These are phyloP conservation scores for Rutilus rutilus DNA, from an alignment of 2,113 vertebrate species.

Conservation along the genomic window DNA sequence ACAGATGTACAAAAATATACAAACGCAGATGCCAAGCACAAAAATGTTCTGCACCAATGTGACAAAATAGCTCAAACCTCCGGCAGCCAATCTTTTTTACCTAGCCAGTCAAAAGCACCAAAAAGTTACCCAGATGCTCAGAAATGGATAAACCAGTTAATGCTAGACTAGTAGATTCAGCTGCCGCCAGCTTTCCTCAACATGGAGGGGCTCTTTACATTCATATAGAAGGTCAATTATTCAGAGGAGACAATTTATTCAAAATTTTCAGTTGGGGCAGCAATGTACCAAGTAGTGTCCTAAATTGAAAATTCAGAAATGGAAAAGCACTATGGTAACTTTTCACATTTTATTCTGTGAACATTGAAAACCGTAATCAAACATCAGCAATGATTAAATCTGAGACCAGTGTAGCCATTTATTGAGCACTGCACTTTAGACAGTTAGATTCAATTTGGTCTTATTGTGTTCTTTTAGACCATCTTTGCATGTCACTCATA, in stretches of 20 bases:
- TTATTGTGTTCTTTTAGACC: neutral
- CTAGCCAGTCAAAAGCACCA: slow-evolving; percentile 4
- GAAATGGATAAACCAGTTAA: slow-evolving; percentile 15
- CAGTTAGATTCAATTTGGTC: neutral
- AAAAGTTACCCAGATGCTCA: slow-evolving; percentile 22
- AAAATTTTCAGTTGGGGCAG: neutral
- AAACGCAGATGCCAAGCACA: slow-evolving; percentile 17
- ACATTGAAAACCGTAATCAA: neutral
- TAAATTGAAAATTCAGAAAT: slow-evolving; percentile 1
- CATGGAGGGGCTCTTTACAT: neutral
- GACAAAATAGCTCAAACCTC: neutral
- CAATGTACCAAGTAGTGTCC: neutral
- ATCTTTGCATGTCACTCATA: neutral
- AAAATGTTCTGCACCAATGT: neutral
- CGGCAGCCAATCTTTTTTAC: neutral
- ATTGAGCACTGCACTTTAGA: neutral
- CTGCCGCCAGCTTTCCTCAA: neutral
- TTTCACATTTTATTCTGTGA: neutral
- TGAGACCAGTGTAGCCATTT: neutral
- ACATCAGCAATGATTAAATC: slow-evolving; percentile 6
- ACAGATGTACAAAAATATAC: slow-evolving; percentile 23
- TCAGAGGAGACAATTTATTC: no score
- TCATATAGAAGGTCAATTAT: slow-evolving; percentile 5
- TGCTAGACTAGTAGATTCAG: neutral
- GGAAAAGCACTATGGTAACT: neutral